Evolutionary conservation across 2,113 vertebrate species (phyloP).

Genomic region (Uropsilus gracilis): DNA sequence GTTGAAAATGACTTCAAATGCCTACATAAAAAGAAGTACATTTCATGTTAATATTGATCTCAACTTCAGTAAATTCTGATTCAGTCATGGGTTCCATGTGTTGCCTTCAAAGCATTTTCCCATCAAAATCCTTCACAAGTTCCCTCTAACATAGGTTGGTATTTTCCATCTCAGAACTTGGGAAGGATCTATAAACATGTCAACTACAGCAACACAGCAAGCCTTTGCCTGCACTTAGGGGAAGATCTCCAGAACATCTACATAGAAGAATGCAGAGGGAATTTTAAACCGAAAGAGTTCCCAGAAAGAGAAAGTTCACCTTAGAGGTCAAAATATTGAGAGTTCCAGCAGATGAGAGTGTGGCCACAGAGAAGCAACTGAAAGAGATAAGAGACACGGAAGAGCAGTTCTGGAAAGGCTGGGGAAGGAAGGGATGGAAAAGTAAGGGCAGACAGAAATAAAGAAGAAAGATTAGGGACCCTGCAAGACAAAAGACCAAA

Average conservation of each 20-base stretch:
- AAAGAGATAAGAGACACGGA: not conserved
- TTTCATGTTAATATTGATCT: not conserved
- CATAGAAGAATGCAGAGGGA: not conserved
- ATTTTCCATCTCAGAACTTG: not conserved
- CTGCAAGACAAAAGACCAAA: not conserved
- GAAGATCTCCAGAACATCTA: slow-evolving; percentile 3
- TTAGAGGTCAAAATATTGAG: not conserved
- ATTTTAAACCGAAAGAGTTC: not conserved
- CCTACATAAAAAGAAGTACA: not conserved
- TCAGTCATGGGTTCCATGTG: not conserved
- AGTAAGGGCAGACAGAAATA: not conserved
- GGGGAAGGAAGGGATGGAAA: not conserved
- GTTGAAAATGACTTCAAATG: not conserved
- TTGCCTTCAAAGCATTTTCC: not conserved
- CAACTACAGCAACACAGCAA: not conserved
- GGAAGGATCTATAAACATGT: not conserved
- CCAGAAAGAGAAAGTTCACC: not conserved
- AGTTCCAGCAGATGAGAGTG: not conserved
- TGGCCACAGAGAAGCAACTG: not conserved
- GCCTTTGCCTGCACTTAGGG: not conserved
- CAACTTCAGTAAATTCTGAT: not conserved
- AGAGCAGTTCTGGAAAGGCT: not conserved
- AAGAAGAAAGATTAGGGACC: not conserved
- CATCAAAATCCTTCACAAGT: not conserved
- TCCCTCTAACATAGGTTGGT: not conserved